These are phyloP conservation scores for Agrotis exclamationis DNA, from an alignment of 2,888 invertebrate species.

Conservation along the genomic window DNA sequence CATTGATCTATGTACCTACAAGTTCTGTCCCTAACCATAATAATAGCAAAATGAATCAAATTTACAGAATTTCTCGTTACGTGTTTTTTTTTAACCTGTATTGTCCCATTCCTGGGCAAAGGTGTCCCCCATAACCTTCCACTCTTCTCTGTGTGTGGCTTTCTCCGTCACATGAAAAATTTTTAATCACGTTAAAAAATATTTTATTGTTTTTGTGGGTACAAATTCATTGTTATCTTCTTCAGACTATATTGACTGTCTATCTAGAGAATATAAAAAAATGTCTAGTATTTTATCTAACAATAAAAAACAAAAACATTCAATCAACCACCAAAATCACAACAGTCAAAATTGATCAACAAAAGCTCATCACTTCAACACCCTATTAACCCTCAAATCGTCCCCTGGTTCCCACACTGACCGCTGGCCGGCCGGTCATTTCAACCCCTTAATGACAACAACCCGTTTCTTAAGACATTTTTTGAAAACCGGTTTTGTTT, in stretches of 20 bases:
- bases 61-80: too few species aligned
- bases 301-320: slow-evolving; percentile 1
- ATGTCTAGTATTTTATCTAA: neutral
- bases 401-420: slow-evolving; percentile 75
- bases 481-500: slow-evolving; percentile 69
- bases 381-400: slow-evolving; percentile 52
- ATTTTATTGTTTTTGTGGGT: too few species aligned
- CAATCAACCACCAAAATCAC: slow-evolving; percentile 28
- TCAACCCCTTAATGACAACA: slow-evolving; percentile 69
- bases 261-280: neutral
- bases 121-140: too few species aligned
- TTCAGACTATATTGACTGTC: neutral
- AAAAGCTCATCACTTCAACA: slow-evolving; percentile 41
- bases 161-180: too few species aligned
- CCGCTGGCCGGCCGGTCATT: slow-evolving; percentile 74
- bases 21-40: too few species aligned
- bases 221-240: too few species aligned
- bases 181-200: neutral
- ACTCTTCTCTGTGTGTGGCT: too few species aligned
- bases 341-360: slow-evolving; percentile 39
- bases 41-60: too few species aligned
- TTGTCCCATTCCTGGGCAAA: too few species aligned
- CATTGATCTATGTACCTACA: too few species aligned
- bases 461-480: slow-evolving; percentile 70
- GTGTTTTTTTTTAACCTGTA: too few species aligned